Evolutionary conservation across 2,113 vertebrate species (phyloP), one percentile per base, ranked within the genome.

Genomic region (Leucoraja erinaceus): DNA sequence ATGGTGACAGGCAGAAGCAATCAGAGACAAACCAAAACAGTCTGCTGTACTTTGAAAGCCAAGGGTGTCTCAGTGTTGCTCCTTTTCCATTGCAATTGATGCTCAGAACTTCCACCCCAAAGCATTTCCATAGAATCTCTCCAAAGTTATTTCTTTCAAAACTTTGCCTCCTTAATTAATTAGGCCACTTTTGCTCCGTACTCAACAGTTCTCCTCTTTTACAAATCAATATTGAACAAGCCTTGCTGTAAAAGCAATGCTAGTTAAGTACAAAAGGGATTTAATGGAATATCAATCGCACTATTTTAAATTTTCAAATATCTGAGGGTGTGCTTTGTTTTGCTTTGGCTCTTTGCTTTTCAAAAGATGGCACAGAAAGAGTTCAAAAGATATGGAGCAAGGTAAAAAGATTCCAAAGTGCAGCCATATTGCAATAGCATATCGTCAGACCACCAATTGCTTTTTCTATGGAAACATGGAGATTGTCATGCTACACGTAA

Each of bases 21-120:
- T 93, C 94, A 72, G 94, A 93, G 94, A 93, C 95, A 94, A 95
- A 95, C 95, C 7, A 86, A n/a, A 31, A 66, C 11, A 86, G 22
- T 2, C 10, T 0, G 7, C 54, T 83, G 22, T 28, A 66, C 83
- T n/a, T 18, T 88, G 83, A n/a, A 14, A 31, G 1, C 61, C 18
- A 0, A 63, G 59, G 54, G 56, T 31, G n/a, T 31, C 59, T 66
- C 81, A 56, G n/a, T n/a, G 2, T 18, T 5, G 12, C 78, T 14
- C 83, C 18, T 72, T 72, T 63, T 59, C 59, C 14, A 8, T 59
- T 31, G n/a, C 14, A 63, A 16, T 28, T 61, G 14, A 54, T 83
- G n/a, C 59, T 63, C 28, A 31, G 28, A 63, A 63, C 12, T 7
- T 11, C 5, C 59, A 31, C 12, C 83, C 5, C n/a, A 31, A 18